phyloP scores from a whole-genome alignment of 2,888 invertebrate species.

The Serripes groenlandicus region DNA sequence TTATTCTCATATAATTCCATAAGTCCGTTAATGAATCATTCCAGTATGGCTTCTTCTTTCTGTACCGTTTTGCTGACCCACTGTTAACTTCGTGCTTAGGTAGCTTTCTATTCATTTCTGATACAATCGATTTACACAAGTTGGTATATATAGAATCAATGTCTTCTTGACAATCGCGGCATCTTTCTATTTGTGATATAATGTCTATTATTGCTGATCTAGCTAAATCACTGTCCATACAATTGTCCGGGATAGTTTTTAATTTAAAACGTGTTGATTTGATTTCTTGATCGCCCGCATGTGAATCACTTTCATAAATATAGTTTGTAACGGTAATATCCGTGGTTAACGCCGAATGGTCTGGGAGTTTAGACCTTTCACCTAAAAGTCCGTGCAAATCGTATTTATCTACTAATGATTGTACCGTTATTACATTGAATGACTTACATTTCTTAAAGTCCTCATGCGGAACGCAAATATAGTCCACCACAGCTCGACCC shows the following conservation, averaged over 20 bases:
- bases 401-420: conserved; percentile 16
- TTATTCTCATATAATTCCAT: conserved; percentile 23
- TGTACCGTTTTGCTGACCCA: conserved; percentile 17
- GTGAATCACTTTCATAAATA: neutral
- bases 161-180: conserved; percentile 11
- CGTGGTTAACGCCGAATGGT: conserved; percentile 27
- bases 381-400: conserved; percentile 23
- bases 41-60: conserved; percentile 34
- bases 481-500: conserved; percentile 37
- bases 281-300: neutral
- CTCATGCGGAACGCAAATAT: conserved; percentile 44
- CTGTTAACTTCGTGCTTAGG: conserved; percentile 19
- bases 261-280: neutral
- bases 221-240: conserved; percentile 28
- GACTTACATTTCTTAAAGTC: neutral
- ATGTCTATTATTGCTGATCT: conserved; percentile 1
- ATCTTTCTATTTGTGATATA: conserved; percentile 18
- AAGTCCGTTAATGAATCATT: conserved; percentile 25
- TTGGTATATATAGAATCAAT: conserved; percentile 26
- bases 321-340: neutral
- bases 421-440: conserved; percentile 10
- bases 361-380: conserved; percentile 33
- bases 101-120: conserved; percentile 35
- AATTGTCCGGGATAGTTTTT: conserved; percentile 10
- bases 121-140: conserved; percentile 24